Conservation (phyloP, 2,797 vertebrate species). For the Danio aesculapii region DNA sequence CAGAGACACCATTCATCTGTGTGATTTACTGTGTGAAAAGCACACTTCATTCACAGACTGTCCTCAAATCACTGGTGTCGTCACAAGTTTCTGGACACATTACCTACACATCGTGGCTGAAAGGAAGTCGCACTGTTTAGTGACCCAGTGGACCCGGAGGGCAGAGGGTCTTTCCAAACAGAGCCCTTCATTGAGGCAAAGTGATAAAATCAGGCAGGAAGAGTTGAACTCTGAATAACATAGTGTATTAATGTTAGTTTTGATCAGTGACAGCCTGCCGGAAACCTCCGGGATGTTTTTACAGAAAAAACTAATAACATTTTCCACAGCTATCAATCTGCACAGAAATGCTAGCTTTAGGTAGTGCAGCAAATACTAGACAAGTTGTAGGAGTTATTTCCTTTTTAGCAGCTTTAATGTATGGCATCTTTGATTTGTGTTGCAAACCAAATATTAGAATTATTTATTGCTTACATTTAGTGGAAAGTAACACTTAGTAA, state of each 20-base stretch:
- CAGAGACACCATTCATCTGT: slow-evolving; percentile 46
- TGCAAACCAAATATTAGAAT: not conserved
- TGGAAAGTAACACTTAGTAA: no score
- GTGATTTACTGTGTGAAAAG: slow-evolving; percentile 52
- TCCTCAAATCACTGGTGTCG: slow-evolving; percentile 31
- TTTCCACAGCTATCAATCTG: slow-evolving; percentile 63
- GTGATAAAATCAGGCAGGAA: slow-evolving; percentile 66
- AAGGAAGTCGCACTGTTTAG: slow-evolving; percentile 56
- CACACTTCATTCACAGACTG: slow-evolving; percentile 19
- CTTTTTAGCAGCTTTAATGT: not conserved
- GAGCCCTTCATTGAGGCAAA: slow-evolving; percentile 60
- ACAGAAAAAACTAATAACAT: slow-evolving; percentile 52
- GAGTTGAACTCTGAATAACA: slow-evolving; percentile 56
- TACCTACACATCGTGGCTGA: slow-evolving; percentile 50
- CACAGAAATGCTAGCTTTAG: slow-evolving; percentile 44
- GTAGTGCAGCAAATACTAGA: slow-evolving; percentile 18
- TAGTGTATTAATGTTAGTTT: slow-evolving; percentile 64
- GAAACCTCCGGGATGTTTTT: slow-evolving; percentile 63
- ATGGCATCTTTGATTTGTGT: not conserved
- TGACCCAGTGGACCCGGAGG: slow-evolving; percentile 32
- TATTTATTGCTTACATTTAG: no score
- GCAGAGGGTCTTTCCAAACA: slow-evolving; percentile 56
- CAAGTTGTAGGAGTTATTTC: not conserved
- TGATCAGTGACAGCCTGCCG: slow-evolving; percentile 61
- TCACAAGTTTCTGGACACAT: slow-evolving; percentile 56